Evolutionary conservation across 2,797 vertebrate species (phyloP).

Genomic region (Zalophus californianus): DNA sequence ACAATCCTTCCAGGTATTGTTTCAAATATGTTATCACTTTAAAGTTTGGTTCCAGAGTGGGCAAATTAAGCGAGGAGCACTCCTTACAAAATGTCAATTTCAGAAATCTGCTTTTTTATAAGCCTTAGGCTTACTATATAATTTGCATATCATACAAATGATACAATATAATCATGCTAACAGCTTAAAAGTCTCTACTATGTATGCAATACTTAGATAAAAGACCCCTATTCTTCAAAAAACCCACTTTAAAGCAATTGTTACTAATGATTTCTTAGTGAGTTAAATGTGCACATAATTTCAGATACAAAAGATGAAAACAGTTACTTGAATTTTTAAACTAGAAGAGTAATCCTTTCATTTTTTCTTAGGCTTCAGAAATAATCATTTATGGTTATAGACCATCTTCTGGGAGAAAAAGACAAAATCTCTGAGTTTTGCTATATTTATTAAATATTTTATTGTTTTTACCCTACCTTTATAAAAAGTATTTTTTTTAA

Average conservation of each 20-base stretch:
- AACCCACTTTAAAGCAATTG: not conserved
- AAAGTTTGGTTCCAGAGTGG: not conserved
- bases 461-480: not conserved
- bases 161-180: not conserved
- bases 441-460: not conserved
- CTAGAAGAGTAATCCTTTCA: not conserved
- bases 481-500: not conserved
- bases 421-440: not conserved
- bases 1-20: not conserved
- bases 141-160: not conserved
- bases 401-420: not conserved
- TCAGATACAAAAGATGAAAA: slow-evolving; percentile 16
- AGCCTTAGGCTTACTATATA: not conserved
- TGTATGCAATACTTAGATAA: not conserved
- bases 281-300: not conserved
- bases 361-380: not conserved
- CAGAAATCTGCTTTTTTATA: not conserved
- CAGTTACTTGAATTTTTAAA: not conserved
- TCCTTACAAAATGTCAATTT: not conserved
- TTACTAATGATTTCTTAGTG: not conserved
- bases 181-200: not conserved
- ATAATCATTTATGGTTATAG: not conserved
- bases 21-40: not conserved
- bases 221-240: slow-evolving; percentile 13
- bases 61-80: not conserved